phyloP scores from a whole-genome alignment of 2,888 invertebrate species.

The Chrysopilus asiliformis region DNA sequence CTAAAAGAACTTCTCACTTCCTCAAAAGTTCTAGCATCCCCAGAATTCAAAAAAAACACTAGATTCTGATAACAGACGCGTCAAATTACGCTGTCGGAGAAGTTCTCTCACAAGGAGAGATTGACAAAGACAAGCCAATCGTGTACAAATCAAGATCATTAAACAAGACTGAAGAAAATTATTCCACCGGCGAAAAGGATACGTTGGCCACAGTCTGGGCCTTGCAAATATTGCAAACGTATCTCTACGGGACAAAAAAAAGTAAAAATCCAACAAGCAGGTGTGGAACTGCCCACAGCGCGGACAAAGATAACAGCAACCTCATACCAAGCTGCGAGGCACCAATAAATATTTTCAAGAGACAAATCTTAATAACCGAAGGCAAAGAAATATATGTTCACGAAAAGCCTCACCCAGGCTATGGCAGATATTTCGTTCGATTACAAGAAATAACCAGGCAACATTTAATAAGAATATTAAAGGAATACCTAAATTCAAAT shows the following conservation, averaged over 20 bases:
- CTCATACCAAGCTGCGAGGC: too few species aligned
- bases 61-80: constrained; percentile 7
- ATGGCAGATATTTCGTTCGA: neutral
- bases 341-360: too few species aligned
- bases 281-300: neutral
- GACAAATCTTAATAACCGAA: neutral
- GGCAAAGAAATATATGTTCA: neutral
- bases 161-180: constrained; percentile 7
- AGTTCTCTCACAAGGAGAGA: constrained; percentile 3
- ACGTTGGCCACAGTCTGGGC: constrained; percentile 8
- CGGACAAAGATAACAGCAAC: neutral
- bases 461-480: neutral
- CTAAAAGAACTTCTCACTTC: constrained; percentile 8
- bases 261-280: constrained; percentile 5
- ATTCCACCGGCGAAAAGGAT: constrained; percentile 7
- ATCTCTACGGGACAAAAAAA: constrained; percentile 8
- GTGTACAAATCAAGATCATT: constrained; percentile 4
- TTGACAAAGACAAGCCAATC: constrained; percentile 4
- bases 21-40: constrained; percentile 5
- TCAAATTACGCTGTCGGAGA: constrained; percentile 8
- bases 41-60: constrained; percentile 6
- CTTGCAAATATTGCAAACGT: constrained; percentile 7
- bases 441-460: neutral
- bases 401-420: neutral
- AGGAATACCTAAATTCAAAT: neutral